These are phyloP conservation scores for Chromis chromis DNA, from an alignment of 2,797 vertebrate genomes.

Conservation along the genomic window DNA sequence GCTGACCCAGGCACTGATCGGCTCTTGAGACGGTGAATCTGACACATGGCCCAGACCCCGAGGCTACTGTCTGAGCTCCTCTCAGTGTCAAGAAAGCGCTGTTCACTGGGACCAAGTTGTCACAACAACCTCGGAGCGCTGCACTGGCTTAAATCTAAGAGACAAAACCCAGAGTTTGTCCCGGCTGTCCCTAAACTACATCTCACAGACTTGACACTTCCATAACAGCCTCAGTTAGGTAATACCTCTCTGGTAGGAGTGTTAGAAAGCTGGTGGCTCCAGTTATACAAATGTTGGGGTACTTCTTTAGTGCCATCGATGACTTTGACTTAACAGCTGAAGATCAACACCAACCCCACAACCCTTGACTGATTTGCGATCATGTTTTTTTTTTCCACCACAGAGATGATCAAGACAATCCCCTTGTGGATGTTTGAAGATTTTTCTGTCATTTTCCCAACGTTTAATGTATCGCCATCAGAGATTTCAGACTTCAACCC, in stretches of 20 bases:
- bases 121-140: slow-evolving; percentile 62
- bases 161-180: slow-evolving; percentile 53
- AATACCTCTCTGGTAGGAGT: slow-evolving; percentile 19
- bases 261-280: slow-evolving; percentile 3
- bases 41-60: slow-evolving; percentile 61
- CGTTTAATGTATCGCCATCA: slow-evolving; percentile 48
- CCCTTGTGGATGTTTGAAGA: slow-evolving; percentile 37
- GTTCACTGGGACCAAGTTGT: slow-evolving; percentile 72
- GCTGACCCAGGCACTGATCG: slow-evolving; percentile 49
- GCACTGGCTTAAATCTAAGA: slow-evolving; percentile 60
- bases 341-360: slow-evolving; percentile 25
- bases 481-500: slow-evolving; percentile 56
- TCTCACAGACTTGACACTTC: slow-evolving; percentile 48
- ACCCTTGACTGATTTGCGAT: slow-evolving; percentile 34
- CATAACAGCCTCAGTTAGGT: slow-evolving; percentile 25
- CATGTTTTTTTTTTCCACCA: slow-evolving; percentile 15
- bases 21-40: slow-evolving; percentile 56
- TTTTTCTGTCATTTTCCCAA: slow-evolving; percentile 37
- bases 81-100: slow-evolving; percentile 63
- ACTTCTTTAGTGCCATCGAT: slow-evolving; percentile 6
- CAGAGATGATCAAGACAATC: slow-evolving; percentile 56
- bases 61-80: slow-evolving; percentile 69
- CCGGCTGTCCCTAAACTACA: slow-evolving; percentile 43
- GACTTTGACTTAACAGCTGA: slow-evolving; percentile 7
- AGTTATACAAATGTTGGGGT: neutral